Percentiles rank a stretch among this genome's conserved stretches.
Evolutionary conservation across 2,113 vertebrate species (phyloP).

Genomic region (Talpa occidentalis): DNA sequence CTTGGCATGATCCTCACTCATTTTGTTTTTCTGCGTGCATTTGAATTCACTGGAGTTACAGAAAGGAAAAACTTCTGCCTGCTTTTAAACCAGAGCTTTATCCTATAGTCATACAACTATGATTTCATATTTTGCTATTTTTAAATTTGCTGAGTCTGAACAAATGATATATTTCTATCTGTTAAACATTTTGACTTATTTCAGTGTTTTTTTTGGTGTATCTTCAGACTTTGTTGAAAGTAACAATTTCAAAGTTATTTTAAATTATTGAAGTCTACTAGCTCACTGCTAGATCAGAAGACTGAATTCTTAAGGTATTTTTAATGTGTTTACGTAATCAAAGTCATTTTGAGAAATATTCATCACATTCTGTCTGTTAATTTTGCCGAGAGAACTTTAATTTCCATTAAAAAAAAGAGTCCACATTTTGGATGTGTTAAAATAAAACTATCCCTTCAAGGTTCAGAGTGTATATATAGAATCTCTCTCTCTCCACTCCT

Average conservation of each 20-base stretch:
- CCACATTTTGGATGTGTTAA: constrained; percentile 8
- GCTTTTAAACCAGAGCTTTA: constrained; percentile 21
- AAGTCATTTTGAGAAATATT: constrained; percentile 24
- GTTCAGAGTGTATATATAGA: constrained; percentile 26
- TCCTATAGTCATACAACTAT: constrained; percentile 3
- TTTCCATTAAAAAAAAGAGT: constrained; percentile 41
- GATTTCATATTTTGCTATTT: constrained; percentile 41
- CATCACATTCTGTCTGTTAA: background rate
- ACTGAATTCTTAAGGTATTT: constrained; percentile 6
- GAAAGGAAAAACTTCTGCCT: background rate
- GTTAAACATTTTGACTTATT: constrained; percentile 38
- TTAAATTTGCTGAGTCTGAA: constrained; percentile 11
- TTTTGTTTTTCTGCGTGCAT: constrained; percentile 16
- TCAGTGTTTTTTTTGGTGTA: constrained; percentile 8
- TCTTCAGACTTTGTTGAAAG: constrained; percentile 34
- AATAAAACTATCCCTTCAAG: constrained; percentile 59
- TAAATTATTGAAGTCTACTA: constrained; percentile 39
- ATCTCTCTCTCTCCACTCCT: background rate
- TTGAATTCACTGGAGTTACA: background rate
- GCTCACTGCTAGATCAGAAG: constrained; percentile 7
- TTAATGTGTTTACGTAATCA: constrained; percentile 34
- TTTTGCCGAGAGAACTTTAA: constrained; percentile 45
- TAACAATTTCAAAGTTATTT: constrained; percentile 43
- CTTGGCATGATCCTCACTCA: background rate
- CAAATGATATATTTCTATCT: background rate